phyloP scores from a whole-genome alignment of 2,797 vertebrate species.

The Arctocebus calabarensis region DNA sequence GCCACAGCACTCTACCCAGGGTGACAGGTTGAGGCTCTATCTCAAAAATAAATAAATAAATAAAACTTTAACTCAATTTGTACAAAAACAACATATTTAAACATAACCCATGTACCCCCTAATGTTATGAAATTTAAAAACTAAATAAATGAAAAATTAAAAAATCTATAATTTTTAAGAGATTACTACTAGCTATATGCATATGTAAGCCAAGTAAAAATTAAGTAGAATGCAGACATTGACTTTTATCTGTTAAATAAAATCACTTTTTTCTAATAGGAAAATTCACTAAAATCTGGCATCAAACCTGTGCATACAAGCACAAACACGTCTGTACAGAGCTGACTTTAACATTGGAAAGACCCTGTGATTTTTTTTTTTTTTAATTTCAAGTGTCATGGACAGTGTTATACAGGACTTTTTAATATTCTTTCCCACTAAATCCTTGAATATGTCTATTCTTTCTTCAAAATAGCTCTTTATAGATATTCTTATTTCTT shows the following conservation, averaged over 20 bases:
- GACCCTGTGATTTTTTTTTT: constrained; percentile 30
- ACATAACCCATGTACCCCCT: no score
- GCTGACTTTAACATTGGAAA: constrained; percentile 44
- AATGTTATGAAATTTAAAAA: no score
- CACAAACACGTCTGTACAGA: neutral
- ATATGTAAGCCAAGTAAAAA: neutral
- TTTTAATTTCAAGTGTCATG: neutral
- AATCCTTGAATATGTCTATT: constrained; percentile 50
- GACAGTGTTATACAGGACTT: constrained; percentile 1
- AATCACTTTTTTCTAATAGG: constrained; percentile 9
- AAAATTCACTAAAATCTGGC: neutral
- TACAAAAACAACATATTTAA: no score
- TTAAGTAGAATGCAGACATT: neutral
- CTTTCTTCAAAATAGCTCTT: constrained; percentile 65
- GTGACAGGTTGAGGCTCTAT: no score
- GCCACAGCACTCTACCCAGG: no score
- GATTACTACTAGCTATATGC: neutral
- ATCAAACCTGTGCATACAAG: neutral
- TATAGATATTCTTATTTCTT: constrained; percentile 66
- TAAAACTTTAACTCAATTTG: no score
- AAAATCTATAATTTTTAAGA: neutral
- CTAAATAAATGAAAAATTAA: no score
- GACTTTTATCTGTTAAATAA: neutral
- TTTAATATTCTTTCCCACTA: constrained; percentile 53
- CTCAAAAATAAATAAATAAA: no score